A percentile compares a stretch with the other conserved stretches of the same genome.
These are phyloP conservation scores for Philereme vetulata DNA, from an alignment of 2,888 invertebrate genomes.

Conservation along the genomic window DNA sequence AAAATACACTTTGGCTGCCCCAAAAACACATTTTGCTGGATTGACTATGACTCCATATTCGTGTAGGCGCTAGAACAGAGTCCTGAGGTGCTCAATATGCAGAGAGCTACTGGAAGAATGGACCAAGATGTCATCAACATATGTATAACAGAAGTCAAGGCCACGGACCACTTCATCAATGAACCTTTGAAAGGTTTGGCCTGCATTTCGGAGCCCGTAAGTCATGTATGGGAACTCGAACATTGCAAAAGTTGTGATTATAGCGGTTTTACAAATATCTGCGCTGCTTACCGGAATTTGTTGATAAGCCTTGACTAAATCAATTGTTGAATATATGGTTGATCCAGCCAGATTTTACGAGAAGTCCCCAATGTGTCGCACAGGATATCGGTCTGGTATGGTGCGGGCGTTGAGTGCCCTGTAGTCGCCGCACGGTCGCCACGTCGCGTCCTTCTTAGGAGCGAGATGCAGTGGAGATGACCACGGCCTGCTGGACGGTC, in stretches of 20 bases:
- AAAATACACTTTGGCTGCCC: not conserved
- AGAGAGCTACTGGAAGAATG: slow-evolving; percentile 33
- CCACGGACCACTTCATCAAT: slow-evolving; percentile 39
- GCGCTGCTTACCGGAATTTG: too few relatives aligned
- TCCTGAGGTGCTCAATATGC: slow-evolving; percentile 24
- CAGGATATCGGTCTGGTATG: slow-evolving; percentile 44
- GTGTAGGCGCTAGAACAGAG: slow-evolving; percentile 20
- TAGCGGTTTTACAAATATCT: too few relatives aligned
- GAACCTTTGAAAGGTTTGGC: slow-evolving; percentile 55
- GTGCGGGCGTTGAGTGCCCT: slow-evolving; percentile 43
- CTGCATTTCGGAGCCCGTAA: slow-evolving; percentile 46
- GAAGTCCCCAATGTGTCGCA: slow-evolving; percentile 15
- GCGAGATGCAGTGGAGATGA: slow-evolving; percentile 35
- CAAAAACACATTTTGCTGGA: slow-evolving; percentile 22
- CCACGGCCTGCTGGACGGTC: slow-evolving; percentile 46
- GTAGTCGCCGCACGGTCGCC: slow-evolving; percentile 51
- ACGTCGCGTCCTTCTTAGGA: slow-evolving; percentile 7
- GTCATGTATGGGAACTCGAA: too few relatives aligned
- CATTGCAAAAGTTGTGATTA: too few relatives aligned
- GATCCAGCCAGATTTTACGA: slow-evolving; percentile 5
- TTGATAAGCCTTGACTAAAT: too few relatives aligned
- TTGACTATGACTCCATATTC: slow-evolving; percentile 30
- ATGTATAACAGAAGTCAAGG: slow-evolving; percentile 49
- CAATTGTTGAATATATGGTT: not conserved
- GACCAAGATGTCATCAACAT: slow-evolving; percentile 50